A percentile compares a stretch with the other conserved stretches of the same genome.
Conservation (phyloP, 1,140 invertebrate species). For the Heliconius himera region DNA sequence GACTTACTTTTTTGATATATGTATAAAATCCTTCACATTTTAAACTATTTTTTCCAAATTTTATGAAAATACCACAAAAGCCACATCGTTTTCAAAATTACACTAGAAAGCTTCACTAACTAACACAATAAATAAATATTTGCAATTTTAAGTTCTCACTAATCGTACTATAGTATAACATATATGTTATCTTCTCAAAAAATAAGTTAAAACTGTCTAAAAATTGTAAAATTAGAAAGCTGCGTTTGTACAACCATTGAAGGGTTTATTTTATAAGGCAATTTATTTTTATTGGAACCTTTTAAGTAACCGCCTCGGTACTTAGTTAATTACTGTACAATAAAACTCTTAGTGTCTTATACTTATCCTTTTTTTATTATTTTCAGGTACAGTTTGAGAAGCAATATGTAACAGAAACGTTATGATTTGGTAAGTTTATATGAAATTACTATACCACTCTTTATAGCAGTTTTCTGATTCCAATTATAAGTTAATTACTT, state of each 20-base stretch:
- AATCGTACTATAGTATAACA: too few species aligned
- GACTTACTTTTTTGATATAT: not conserved
- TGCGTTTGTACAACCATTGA: slow-evolving; percentile 33
- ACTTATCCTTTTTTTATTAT: slow-evolving; percentile 30
- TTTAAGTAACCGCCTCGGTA: slow-evolving; percentile 42
- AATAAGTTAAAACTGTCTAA: slow-evolving; percentile 30
- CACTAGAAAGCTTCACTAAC: not conserved
- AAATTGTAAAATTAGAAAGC: slow-evolving; percentile 26
- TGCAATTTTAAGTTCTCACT: not conserved
- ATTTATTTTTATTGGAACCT: slow-evolving; percentile 41
- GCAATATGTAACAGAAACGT: not conserved
- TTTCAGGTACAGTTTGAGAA: slow-evolving; percentile 38
- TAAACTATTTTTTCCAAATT: not conserved
- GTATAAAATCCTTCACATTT: not conserved
- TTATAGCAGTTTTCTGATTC: too few species aligned
- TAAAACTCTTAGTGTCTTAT: slow-evolving; percentile 34
- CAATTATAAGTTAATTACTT: too few species aligned
- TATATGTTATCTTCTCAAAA: slow-evolving; percentile 1
- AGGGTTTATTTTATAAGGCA: slow-evolving; percentile 60
- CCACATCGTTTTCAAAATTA: not conserved
- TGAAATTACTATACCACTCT: too few species aligned
- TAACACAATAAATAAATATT: not conserved
- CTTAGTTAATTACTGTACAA: slow-evolving; percentile 33
- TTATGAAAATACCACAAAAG: not conserved
- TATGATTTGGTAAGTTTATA: not conserved